Evolutionary conservation across 2,888 invertebrate genomes (phyloP).

Genomic region (Apomyelois bistriatella): DNA sequence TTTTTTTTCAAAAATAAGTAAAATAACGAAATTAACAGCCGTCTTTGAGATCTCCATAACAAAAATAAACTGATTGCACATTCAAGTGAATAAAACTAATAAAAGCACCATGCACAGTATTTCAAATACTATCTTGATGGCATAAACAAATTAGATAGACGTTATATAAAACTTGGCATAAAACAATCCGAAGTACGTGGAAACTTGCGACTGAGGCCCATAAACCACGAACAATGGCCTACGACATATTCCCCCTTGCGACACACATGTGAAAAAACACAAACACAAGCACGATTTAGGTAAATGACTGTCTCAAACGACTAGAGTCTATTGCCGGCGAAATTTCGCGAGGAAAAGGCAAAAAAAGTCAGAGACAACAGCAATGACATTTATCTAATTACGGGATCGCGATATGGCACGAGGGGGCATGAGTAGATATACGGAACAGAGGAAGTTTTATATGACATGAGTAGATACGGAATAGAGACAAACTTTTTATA

Average conservation of each 20-base stretch:
- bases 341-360: slow-evolving; percentile 46
- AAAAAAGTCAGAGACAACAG: slow-evolving; percentile 58
- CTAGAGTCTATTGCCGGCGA: slow-evolving; percentile 44
- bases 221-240: slow-evolving; percentile 36
- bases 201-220: slow-evolving; percentile 29
- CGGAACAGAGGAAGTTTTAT: neutral
- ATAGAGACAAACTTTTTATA: no score
- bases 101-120: neutral
- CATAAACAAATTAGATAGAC: slow-evolving; percentile 14
- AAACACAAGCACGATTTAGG: slow-evolving; percentile 22
- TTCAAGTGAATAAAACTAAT: neutral
- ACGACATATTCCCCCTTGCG: slow-evolving; percentile 34
- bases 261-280: slow-evolving; percentile 29
- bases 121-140: slow-evolving; percentile 8
- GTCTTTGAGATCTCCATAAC: no score
- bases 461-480: no score
- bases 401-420: slow-evolving; percentile 66
- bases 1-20: no score
- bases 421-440: slow-evolving; percentile 32
- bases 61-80: no score
- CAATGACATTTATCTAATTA: slow-evolving; percentile 79
- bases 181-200: slow-evolving; percentile 34
- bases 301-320: slow-evolving; percentile 38
- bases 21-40: no score
- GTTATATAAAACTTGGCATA: slow-evolving; percentile 14